A percentile compares a stretch with the other conserved stretches of the same genome.
phyloP scores from a whole-genome alignment of 2,113 vertebrate species.

The Anhinga rufa region DNA sequence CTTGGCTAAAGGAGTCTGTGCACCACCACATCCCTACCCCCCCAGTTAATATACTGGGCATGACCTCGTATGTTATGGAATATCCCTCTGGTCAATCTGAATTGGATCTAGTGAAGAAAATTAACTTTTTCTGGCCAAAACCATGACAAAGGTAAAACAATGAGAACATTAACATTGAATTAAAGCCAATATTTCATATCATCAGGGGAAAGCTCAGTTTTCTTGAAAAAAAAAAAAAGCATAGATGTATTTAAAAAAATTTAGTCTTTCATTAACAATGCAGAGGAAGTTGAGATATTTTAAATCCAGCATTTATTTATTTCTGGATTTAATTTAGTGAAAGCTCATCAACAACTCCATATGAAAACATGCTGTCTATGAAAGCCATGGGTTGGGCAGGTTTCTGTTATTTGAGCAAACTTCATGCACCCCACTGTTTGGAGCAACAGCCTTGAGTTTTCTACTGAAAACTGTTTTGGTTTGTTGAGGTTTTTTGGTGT shows the following conservation, averaged over 20 bases:
- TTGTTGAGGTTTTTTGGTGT: background rate
- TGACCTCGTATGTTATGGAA: too few relatives aligned
- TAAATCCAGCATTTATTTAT: background rate
- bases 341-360: background rate
- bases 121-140: too few relatives aligned
- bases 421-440: too few relatives aligned
- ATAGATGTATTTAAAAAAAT: background rate
- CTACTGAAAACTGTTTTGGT: background rate
- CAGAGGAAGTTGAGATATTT: background rate
- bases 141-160: background rate
- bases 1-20: too few relatives aligned
- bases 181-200: background rate
- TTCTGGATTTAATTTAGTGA: background rate
- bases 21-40: too few relatives aligned
- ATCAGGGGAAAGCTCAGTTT: background rate
- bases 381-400: background rate
- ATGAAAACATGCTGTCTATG: fast-evolving
- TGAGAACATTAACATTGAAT: background rate
- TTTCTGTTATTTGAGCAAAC: background rate
- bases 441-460: background rate
- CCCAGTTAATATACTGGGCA: too few relatives aligned
- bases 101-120: too few relatives aligned
- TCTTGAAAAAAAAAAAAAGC: background rate
- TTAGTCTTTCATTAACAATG: background rate
- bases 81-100: too few relatives aligned